Evolutionary conservation across 2,888 invertebrate genomes (phyloP), one percentile per base, ranked within the genome.

Genomic region (Yponomeuta evonymella): DNA sequence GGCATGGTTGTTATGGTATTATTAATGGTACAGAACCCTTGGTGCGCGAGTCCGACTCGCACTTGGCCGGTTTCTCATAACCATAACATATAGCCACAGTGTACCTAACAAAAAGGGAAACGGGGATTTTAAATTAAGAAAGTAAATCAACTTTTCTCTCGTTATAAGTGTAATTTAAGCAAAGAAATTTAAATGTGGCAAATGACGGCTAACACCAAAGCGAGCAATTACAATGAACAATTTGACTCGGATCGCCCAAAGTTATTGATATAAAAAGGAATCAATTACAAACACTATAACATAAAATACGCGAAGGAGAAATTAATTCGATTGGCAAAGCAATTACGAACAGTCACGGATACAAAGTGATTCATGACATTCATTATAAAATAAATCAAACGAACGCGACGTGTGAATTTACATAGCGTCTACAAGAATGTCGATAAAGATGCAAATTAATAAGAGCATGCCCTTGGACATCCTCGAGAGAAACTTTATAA

Each of bases 301-400:
- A 86, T 91, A 90, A 90, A 89, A 84, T 82, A 89, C 82, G 80
- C 79, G 81, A 79, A 80, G 81, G 82, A 86, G 84, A 83, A 85
- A 89, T 90, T 90, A 90, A 91, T 90, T 90, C 90, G 85, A 89
- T 87, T 86, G 89, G 85, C 85, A 80, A 86, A 85, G 87, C 92
- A 91, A 92, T 92, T 91, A 91, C 89, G 79, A 77, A 78, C 80
- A 82, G 89, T 91, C 91, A 92, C 91, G 91, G 70, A 90, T 81
- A 85, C 80, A 79, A 75, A 78, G 79, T 88, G 89, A 89, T 89
- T 89, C 88, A 89, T 83, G 84, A 77, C 77, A 78, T 83, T 85
- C 86, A 85, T 87, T 85, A 81, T 80, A 73, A 77, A 77, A 83
- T 89, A 87, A 87, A 88, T 90, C 86, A 87, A 58, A 84, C 75